phyloP scores from a whole-genome alignment of 2,113 vertebrate species.

The Corydoras sp. region DNA sequence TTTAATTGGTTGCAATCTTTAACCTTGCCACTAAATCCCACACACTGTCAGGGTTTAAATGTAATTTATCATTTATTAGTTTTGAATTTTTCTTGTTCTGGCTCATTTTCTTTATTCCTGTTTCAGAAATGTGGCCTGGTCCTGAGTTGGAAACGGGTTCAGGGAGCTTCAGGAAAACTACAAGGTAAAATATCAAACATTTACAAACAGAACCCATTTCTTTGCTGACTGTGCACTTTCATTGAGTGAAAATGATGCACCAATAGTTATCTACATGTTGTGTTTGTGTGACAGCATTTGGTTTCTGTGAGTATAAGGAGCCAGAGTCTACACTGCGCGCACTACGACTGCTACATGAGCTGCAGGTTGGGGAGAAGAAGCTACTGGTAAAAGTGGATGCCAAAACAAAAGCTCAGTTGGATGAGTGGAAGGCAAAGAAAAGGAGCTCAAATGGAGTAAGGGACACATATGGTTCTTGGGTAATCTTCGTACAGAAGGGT shows the following conservation, averaged over 20 bases:
- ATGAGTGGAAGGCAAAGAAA: conserved; percentile 97
- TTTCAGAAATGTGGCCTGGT: conserved; percentile 95
- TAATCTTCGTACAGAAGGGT: background rate
- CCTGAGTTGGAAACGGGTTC: conserved; percentile 97
- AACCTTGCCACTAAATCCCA: too few species aligned
- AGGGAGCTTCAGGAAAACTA: conserved; percentile 97
- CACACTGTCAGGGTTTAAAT: too few species aligned
- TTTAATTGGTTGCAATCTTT: too few species aligned
- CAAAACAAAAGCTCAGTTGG: conserved; percentile 95
- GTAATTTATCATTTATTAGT: background rate
- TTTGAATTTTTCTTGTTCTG: background rate
- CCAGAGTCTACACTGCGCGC: conserved; percentile 94
- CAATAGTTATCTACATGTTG: conserved; percentile 11
- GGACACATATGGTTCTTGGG: background rate
- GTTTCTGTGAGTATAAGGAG: conserved; percentile 98
- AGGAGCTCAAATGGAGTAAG: conserved; percentile 86
- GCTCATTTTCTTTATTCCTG: background rate
- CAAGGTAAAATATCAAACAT: conserved; percentile 74
- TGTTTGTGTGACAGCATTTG: conserved; percentile 74
- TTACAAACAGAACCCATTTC: too few species aligned
- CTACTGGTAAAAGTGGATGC: conserved; percentile 97
- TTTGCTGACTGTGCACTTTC: too few species aligned
- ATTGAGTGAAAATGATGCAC: too few species aligned
- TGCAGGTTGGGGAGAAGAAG: conserved; percentile 95
- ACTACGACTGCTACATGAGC: conserved; percentile 87